phyloP scores from a whole-genome alignment of 37 sponge, comb jelly and placozoan species.

The Diacarnus erythraeanus region DNA sequence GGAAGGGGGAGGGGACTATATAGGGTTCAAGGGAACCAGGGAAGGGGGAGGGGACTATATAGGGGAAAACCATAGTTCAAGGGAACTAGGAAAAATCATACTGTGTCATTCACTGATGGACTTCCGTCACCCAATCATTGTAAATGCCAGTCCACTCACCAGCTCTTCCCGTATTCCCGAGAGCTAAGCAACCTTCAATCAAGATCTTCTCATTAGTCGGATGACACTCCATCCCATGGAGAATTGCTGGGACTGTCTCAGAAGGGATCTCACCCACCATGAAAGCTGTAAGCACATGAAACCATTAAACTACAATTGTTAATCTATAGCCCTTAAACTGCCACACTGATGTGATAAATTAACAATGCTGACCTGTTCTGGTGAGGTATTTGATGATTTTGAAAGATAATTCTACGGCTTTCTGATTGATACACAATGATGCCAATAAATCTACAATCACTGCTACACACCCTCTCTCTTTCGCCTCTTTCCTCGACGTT shows the following conservation, averaged over 20 bases:
- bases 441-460: constrained; percentile 2
- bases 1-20: neutral
- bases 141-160: constrained; percentile 11
- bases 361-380: constrained; percentile 15
- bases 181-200: constrained; percentile 4
- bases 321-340: neutral
- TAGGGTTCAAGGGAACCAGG: neutral
- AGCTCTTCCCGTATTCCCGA: constrained; percentile 21
- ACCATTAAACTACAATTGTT: neutral
- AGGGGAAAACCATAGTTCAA: neutral
- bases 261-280: neutral
- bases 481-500: neutral
- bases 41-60: neutral
- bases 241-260: neutral
- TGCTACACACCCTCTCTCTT: neutral
- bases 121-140: too few relatives aligned
- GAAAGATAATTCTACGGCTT: neutral
- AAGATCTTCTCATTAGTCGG: neutral
- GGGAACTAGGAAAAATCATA: neutral
- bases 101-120: neutral
- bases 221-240: constrained; percentile 26
- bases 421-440: neutral
- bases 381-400: constrained; percentile 20
- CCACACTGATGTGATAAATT: neutral
- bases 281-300: neutral